Conservation (phyloP, 2,797 vertebrate genomes). For the Bucorvus abyssinicus region DNA sequence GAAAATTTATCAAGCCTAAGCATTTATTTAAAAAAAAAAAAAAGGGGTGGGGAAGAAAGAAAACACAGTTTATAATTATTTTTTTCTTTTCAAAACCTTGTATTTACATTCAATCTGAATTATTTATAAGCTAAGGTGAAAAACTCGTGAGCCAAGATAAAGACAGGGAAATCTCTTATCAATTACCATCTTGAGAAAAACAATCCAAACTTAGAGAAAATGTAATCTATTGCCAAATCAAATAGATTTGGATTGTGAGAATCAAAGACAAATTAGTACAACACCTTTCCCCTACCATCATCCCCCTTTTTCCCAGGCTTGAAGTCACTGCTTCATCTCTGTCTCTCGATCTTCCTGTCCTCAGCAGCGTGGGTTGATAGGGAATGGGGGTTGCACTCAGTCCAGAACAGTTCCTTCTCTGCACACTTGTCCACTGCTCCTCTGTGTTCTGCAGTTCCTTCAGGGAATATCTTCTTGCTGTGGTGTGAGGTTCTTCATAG, state of each 20-base stretch:
- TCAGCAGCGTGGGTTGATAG: rapidly evolving
- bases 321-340: rapidly evolving
- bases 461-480: background rate
- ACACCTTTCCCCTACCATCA: background rate
- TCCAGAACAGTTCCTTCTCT: background rate
- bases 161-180: background rate
- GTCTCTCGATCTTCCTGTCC: background rate
- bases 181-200: background rate
- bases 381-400: background rate
- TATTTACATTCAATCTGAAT: background rate
- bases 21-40: background rate
- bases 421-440: background rate
- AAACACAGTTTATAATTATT: background rate
- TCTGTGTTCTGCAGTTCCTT: background rate
- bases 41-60: background rate
- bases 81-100: background rate
- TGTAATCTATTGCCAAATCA: background rate
- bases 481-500: background rate
- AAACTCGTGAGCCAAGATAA: rapidly evolving
- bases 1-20: background rate
- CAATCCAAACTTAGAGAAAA: background rate
- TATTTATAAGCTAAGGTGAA: background rate
- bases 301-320: background rate
- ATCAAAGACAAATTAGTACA: background rate
- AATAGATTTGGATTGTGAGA: background rate